A percentile compares a stretch with the other conserved stretches of the same genome.
These are phyloP conservation scores for Brachirus orientalis DNA, from an alignment of 2,113 vertebrate species.

Conservation along the genomic window DNA sequence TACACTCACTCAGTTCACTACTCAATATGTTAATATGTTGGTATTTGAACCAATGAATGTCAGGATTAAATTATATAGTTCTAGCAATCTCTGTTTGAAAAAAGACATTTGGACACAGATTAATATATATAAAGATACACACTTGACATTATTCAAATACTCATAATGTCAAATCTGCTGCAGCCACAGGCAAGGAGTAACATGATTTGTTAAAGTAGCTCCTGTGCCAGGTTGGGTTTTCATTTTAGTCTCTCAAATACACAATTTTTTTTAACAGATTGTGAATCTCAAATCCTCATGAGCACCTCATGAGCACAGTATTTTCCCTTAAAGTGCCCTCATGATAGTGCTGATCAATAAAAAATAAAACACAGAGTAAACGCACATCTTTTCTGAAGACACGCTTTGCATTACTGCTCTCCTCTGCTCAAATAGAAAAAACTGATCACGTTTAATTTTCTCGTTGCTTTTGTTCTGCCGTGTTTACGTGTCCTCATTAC, in stretches of 20 bases:
- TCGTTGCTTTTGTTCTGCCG: constrained; percentile 32
- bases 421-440: too few relatives aligned
- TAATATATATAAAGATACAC: too few relatives aligned
- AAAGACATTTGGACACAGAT: constrained; percentile 24
- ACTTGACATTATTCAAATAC: constrained; percentile 52
- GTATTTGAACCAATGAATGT: constrained; percentile 57
- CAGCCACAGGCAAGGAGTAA: constrained; percentile 14
- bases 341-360: constrained; percentile 23
- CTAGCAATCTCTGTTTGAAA: constrained; percentile 28
- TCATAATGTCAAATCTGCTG: constrained; percentile 43
- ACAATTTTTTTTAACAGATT: constrained; percentile 44
- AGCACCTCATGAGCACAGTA: neutral
- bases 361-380: constrained; percentile 17
- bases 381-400: too few relatives aligned
- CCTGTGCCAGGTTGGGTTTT: constrained; percentile 37
- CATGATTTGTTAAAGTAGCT: constrained; percentile 52
- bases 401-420: too few relatives aligned
- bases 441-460: neutral
- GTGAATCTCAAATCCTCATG: constrained; percentile 39
- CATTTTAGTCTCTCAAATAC: constrained; percentile 9
- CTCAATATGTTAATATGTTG: constrained; percentile 51
- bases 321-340: constrained; percentile 27
- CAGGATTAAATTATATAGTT: neutral
- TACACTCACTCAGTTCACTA: constrained; percentile 5
- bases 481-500: constrained; percentile 44